Evolutionary conservation across 2,888 invertebrate genomes (phyloP).

Genomic region (Acholoe squamosa): DNA sequence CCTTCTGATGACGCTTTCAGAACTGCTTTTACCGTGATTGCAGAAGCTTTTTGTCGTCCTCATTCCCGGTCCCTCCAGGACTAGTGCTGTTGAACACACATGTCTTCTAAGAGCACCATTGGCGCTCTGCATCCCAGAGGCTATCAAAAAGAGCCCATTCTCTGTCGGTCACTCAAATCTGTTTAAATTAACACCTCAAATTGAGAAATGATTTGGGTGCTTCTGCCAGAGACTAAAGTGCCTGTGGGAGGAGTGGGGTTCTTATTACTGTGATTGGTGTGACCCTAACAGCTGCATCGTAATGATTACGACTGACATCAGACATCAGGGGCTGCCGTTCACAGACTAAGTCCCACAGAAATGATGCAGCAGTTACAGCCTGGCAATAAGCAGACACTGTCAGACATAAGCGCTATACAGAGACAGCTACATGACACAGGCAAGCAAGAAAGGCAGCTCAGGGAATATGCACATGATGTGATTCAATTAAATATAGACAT

Average conservation of each 20-base stretch:
- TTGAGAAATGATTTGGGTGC: conserved; percentile 36
- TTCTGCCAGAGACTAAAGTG: not conserved
- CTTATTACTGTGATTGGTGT: not conserved
- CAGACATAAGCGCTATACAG: too few relatives aligned
- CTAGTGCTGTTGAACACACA: not conserved
- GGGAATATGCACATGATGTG: too few relatives aligned
- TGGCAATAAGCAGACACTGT: too few relatives aligned
- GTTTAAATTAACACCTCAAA: conserved; percentile 51
- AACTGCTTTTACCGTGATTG: conserved; percentile 46
- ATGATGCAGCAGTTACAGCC: too few relatives aligned
- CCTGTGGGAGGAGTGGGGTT: not conserved
- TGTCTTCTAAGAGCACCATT: conserved; percentile 4
- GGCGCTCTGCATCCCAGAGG: not conserved
- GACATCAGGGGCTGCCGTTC: not conserved
- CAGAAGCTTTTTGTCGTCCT: conserved; percentile 25
- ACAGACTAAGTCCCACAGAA: too few relatives aligned
- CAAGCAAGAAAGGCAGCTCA: too few relatives aligned
- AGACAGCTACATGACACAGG: too few relatives aligned
- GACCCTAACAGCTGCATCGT: not conserved
- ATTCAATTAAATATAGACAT: too few relatives aligned
- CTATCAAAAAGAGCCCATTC: conserved; percentile 13
- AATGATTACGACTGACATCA: not conserved
- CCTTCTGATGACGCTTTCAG: conserved; percentile 18
- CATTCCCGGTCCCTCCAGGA: not conserved
- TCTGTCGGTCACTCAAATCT: conserved; percentile 9